Evolutionary conservation across 2,888 invertebrate genomes (phyloP), one percentile per base, ranked within the genome.

Genomic region (Lasius fuliginosus): DNA sequence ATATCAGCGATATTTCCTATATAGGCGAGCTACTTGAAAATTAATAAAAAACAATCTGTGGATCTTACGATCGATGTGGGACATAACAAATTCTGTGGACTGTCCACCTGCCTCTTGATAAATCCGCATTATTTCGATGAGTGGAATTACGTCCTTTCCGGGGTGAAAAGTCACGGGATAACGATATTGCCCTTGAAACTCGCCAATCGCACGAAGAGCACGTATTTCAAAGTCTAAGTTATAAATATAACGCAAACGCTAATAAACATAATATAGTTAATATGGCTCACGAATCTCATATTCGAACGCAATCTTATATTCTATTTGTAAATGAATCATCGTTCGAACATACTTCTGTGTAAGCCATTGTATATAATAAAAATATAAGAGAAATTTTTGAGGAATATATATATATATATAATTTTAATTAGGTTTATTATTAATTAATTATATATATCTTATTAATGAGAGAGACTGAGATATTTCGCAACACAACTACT

Each of bases 131-230:
- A 98, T 97, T 95, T 98, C 98, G 91, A 96, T 96, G 0, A 98
- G 98, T 0, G 98, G 97, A n/a, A 96, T 95, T 0, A 95, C 90
- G 82, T 96, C 94, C 40, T 98, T 96, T 82, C 98, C 98, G 0
- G 98, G 98, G 94, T 98, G 98, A 92, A 98, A 97, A 67, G 97
- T 98, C 0, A 98, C 97, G 0, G 97, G 97, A 91, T 97, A 97
- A 0, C 96, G 96, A 0, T 97, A 92, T 71, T 96, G 96, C 81
- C 95, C 95, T 92, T 98, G 98, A 2, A 97, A 96, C 85, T 96
- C 95, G 0, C 97, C 98, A 0, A 97, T 96, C 0, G 98, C 98
- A 87, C 95, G 94, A 83, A 98, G 96, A 0, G 97, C 96, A 82
- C 95, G 96, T 74, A 96, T 96, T 93, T 98, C 98, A 93, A 97